Conservation (phyloP, 2,797 vertebrate species). For the Hoplostethus atlanticus region DNA sequence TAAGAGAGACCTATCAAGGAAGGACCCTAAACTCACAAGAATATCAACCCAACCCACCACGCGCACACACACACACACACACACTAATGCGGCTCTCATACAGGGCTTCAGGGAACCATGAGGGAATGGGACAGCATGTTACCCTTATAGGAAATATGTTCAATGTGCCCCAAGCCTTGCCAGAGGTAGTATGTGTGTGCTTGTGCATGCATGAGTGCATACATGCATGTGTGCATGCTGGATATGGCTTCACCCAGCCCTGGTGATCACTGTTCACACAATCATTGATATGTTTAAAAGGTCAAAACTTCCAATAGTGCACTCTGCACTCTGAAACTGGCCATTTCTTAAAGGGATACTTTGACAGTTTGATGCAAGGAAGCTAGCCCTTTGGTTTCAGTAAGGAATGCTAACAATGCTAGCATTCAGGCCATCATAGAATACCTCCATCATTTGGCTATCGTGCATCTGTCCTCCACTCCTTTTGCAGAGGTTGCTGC, state of each 20-base stretch:
- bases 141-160: slow-evolving; percentile 67
- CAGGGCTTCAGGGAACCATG: slow-evolving; percentile 22
- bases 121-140: slow-evolving; percentile 58
- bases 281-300: slow-evolving; percentile 31
- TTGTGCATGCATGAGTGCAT: slow-evolving; percentile 37
- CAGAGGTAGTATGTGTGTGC: slow-evolving; percentile 51
- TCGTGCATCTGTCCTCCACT: no score
- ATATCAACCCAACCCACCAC: slow-evolving; percentile 24
- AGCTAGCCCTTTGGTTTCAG: no score
- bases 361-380: no score
- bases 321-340: no score
- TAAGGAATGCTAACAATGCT: no score
- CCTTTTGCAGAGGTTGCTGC: no score
- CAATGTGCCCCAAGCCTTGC: slow-evolving; percentile 65
- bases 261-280: slow-evolving; percentile 15
- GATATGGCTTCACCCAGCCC: slow-evolving; percentile 27
- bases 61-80: slow-evolving; percentile 19
- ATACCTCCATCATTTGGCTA: no score
- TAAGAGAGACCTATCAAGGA: slow-evolving; percentile 70
- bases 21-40: slow-evolving; percentile 55
- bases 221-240: slow-evolving; percentile 42
- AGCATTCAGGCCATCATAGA: no score
- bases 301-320: slow-evolving; percentile 7
- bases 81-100: slow-evolving; percentile 9
- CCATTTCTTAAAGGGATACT: no score